phyloP scores from a whole-genome alignment of 2,113 vertebrate species.

The Pangasianodon hypophthalmus region DNA sequence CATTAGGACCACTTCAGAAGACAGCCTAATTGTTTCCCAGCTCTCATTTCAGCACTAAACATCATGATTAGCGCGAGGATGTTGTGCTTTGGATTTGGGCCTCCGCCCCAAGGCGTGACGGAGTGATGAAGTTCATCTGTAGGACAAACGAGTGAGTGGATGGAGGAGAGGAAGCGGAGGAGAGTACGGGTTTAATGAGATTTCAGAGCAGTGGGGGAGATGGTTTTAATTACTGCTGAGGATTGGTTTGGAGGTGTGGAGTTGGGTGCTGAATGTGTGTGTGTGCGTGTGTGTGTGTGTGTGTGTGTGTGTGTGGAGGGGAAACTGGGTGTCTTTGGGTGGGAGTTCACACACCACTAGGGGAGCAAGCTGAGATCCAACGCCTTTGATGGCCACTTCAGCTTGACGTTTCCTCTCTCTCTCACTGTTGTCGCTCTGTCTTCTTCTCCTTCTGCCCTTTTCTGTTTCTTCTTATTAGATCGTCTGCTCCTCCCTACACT shows the following conservation, averaged over 20 bases:
- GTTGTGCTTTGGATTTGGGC: constrained; percentile 56
- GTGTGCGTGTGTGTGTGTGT: constrained; percentile 31
- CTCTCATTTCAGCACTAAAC: constrained; percentile 30
- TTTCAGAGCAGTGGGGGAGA: constrained; percentile 89
- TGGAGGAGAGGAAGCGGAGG: constrained; percentile 75
- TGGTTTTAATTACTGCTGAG: constrained; percentile 98
- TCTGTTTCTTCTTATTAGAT: constrained; percentile 81
- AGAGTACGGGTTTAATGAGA: constrained; percentile 94
- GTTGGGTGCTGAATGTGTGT: constrained; percentile 28
- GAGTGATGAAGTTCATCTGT: constrained; percentile 75
- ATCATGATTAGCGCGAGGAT: constrained; percentile 59
- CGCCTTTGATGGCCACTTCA: constrained; percentile 94
- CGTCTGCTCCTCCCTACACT: constrained; percentile 71
- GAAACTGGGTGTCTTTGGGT: constrained; percentile 77
- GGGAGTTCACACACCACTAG: constrained; percentile 93
- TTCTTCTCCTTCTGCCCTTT: not conserved
- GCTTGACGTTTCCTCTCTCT: constrained; percentile 61
- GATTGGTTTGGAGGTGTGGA: constrained; percentile 74
- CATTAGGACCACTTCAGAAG: not conserved
- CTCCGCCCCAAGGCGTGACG: constrained; percentile 57
- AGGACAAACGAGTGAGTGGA: not conserved
- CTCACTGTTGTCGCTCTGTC: not conserved
- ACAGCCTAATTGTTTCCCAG: constrained; percentile 18
- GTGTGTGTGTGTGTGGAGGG: constrained; percentile 35
- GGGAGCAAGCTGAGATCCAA: constrained; percentile 89